Evolutionary conservation across 2,113 vertebrate species (phyloP).

Genomic region (Mobula hypostoma): DNA sequence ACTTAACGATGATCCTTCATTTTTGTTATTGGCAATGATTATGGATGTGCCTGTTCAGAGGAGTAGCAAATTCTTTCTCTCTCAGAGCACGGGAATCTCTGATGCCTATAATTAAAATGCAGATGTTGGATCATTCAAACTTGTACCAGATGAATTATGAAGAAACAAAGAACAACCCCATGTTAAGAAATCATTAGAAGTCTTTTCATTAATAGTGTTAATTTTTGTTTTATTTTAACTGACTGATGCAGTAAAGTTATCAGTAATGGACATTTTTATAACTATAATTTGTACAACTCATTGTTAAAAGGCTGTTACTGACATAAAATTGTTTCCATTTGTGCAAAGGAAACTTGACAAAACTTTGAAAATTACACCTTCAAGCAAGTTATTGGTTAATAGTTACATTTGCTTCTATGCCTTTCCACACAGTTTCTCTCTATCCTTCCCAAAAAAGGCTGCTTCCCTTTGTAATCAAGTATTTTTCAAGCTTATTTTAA

Average conservation of each 20-base stretch:
- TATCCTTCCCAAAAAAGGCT: not conserved
- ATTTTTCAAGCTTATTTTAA: not conserved
- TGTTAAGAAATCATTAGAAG: slow-evolving; percentile 49
- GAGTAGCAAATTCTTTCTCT: not conserved
- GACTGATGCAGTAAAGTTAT: slow-evolving; percentile 51
- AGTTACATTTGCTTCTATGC: not conserved
- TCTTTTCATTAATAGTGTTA: slow-evolving; percentile 47
- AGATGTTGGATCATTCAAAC: not conserved
- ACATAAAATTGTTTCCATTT: slow-evolving; percentile 49
- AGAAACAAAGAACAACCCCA: slow-evolving; percentile 38
- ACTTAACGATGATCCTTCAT: not conserved
- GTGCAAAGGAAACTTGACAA: slow-evolving; percentile 40
- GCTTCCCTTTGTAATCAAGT: not conserved
- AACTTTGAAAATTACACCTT: slow-evolving; percentile 1
- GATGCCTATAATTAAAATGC: slow-evolving; percentile 44
- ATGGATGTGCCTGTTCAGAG: not conserved
- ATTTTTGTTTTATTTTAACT: slow-evolving; percentile 50
- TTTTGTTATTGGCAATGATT: not conserved
- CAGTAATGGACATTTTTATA: slow-evolving; percentile 54
- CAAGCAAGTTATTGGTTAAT: not conserved
- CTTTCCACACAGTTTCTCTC: too few relatives aligned
- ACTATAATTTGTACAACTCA: slow-evolving; percentile 56
- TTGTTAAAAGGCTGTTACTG: slow-evolving; percentile 50
- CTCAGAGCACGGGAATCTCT: slow-evolving; percentile 43
- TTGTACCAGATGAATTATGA: not conserved